Conservation (phyloP, 2,113 vertebrate species). For the Leptodactylus fuscus region DNA sequence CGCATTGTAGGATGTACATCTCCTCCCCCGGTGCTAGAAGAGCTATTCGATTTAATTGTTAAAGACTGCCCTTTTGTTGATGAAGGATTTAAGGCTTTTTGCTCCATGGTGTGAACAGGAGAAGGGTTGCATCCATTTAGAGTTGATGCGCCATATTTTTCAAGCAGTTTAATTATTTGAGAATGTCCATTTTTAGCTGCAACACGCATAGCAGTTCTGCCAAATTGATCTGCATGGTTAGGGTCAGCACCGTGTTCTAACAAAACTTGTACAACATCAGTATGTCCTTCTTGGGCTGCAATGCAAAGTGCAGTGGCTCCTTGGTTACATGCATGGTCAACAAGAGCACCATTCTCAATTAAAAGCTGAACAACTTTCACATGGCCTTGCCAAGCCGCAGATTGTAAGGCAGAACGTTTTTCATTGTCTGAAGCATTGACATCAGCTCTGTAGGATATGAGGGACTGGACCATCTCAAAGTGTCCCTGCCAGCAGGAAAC, state of each 20-base stretch:
- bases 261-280: conserved; percentile 90
- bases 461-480: conserved; percentile 90
- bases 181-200: conserved; percentile 95
- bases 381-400: conserved; percentile 96
- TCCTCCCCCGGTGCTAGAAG: conserved; percentile 90
- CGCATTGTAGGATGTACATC: conserved; percentile 85
- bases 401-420: conserved; percentile 93
- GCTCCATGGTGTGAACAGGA: conserved; percentile 95
- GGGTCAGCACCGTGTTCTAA: conserved; percentile 94
- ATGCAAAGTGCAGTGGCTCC: conserved; percentile 97
- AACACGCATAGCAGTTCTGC: conserved; percentile 96
- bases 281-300: conserved; percentile 97
- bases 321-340: conserved; percentile 96
- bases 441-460: conserved; percentile 89
- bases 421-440: conserved; percentile 95
- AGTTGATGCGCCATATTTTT: conserved; percentile 91
- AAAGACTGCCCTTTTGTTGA: conserved; percentile 90
- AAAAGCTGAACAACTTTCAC: conserved; percentile 89
- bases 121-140: conserved; percentile 91
- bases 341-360: conserved; percentile 86
- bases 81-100: conserved; percentile 81
- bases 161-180: conserved; percentile 90
- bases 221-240: conserved; percentile 96
- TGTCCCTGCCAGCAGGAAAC: conserved; percentile 99
- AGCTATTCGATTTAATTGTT: conserved; percentile 95